A percentile compares a stretch with the other conserved stretches of the same genome.
Evolutionary conservation across 1,140 invertebrate genomes (phyloP).

Genomic region (Drosophila fuyamai): DNA sequence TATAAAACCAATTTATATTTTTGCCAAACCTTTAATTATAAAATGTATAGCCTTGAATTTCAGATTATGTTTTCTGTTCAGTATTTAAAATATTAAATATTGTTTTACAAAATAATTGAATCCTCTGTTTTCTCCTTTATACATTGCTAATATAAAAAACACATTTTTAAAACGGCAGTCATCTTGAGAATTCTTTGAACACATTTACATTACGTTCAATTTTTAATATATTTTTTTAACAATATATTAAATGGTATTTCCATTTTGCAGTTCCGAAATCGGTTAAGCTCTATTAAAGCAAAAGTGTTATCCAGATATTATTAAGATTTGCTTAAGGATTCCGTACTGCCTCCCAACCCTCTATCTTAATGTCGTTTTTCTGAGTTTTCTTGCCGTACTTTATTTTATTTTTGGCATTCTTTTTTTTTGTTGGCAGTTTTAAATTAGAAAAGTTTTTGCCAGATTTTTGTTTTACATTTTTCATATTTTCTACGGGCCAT

Average conservation of each 20-base stretch:
- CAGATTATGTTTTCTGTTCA: neutral
- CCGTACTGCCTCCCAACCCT: conserved; percentile 36
- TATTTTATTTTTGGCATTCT: conserved; percentile 52
- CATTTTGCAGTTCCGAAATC: neutral
- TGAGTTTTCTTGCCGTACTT: conserved; percentile 61
- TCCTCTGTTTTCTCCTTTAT: no score
- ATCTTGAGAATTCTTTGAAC: no score
- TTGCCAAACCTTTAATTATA: no score
- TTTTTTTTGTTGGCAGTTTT: conserved; percentile 76
- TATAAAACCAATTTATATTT: neutral
- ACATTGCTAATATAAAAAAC: no score
- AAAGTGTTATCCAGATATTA: conserved; percentile 65
- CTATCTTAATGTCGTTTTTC: conserved; percentile 47
- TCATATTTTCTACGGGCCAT: conserved; percentile 80
- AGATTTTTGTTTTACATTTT: conserved; percentile 84
- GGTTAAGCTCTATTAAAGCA: neutral
- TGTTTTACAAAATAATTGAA: no score
- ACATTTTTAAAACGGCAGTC: no score
- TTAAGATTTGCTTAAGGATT: conserved; percentile 70
- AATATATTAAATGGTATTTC: neutral
- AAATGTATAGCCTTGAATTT: neutral
- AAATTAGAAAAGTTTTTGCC: conserved; percentile 83
- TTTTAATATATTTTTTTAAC: no score
- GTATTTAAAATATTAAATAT: no score
- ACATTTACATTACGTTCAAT: no score